Base-by-base conservation (phyloP, 1,140 invertebrate genomes). In the Parapsyche elsis region DNA sequence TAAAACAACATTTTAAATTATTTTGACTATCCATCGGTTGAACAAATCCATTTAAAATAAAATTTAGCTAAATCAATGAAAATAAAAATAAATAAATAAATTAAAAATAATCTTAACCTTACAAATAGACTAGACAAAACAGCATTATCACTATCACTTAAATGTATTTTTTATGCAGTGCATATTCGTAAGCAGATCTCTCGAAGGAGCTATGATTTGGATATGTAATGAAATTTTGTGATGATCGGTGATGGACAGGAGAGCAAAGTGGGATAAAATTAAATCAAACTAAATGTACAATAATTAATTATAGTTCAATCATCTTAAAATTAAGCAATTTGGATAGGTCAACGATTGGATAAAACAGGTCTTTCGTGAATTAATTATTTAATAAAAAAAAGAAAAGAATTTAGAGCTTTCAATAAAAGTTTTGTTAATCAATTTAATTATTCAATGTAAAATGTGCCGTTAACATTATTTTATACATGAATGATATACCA, bases 161-260 rank as follows among this genome's bases (percentile, higher is more conserved):
- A 61, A 19, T 19, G 21, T 61, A 26, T n/a, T 77, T 61, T 79
- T 59, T 80, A 64, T 80, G 79, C 75, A 82, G 79, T 82, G 81
- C 81, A 80, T 78, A 71, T 73, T 80, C 81, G 79, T 80, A 80
- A 80, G 79, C 81, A 82, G 81, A 82, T 82, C 81, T 82, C 81
- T 82, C 81, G 81, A 82, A 80, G 81, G 81, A 71, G 24, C 24
- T 14, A 67, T 67, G 64, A 67, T 67, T 67, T 67, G 64, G 64
- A 67, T 30, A 67, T 67, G 21, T 67, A 23, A 67, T 23, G 64
- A 67, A 38, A 67, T 23, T 67, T 67, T 12, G 14, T 26, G 21
- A 67, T 67, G 64, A 67, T 67, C 5, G 19, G 64, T 26, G 64
- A 26, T 67, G 57, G 9, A 67, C 12, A 26, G 64, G 64, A 67